Evolutionary conservation across 2,888 invertebrate species (phyloP).

Genomic region (Hypolimnas misippus): DNA sequence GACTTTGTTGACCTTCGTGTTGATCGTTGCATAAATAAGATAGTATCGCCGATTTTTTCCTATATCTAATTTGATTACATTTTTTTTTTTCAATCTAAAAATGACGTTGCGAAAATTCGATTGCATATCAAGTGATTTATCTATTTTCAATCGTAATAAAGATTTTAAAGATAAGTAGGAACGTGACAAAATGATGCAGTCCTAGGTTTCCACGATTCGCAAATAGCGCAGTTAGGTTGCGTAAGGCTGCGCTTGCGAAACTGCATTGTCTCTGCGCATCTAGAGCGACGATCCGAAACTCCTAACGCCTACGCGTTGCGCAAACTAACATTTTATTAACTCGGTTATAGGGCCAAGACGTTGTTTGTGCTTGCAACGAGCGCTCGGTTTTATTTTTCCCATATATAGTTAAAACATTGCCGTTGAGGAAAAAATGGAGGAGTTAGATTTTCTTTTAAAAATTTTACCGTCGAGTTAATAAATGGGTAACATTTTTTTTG

Average conservation of each 20-base stretch:
- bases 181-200: slow-evolving; percentile 28
- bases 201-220: slow-evolving; percentile 45
- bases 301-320: slow-evolving; percentile 41
- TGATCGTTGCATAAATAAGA: background rate
- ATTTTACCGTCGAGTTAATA: too few relatives aligned
- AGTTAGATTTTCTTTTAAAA: too few relatives aligned
- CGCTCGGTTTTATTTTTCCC: background rate
- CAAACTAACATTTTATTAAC: slow-evolving; percentile 39
- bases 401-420: background rate
- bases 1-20: slow-evolving; percentile 32
- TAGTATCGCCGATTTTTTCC: background rate
- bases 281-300: slow-evolving; percentile 38
- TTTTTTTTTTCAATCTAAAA: background rate
- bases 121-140: background rate
- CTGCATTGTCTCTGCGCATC: slow-evolving; percentile 41
- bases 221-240: slow-evolving; percentile 38
- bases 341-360: slow-evolving; percentile 34
- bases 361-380: slow-evolving; percentile 12
- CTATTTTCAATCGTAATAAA: background rate
- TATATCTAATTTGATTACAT: background rate
- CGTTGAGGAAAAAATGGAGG: too few relatives aligned
- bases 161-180: slow-evolving; percentile 4
- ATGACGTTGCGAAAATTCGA: background rate
- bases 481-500: too few relatives aligned
- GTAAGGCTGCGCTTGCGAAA: slow-evolving; percentile 41